A percentile compares a stretch with the other conserved stretches of the same genome.
Conservation (phyloP, 2,888 invertebrate genomes). For the Spialia ferax region DNA sequence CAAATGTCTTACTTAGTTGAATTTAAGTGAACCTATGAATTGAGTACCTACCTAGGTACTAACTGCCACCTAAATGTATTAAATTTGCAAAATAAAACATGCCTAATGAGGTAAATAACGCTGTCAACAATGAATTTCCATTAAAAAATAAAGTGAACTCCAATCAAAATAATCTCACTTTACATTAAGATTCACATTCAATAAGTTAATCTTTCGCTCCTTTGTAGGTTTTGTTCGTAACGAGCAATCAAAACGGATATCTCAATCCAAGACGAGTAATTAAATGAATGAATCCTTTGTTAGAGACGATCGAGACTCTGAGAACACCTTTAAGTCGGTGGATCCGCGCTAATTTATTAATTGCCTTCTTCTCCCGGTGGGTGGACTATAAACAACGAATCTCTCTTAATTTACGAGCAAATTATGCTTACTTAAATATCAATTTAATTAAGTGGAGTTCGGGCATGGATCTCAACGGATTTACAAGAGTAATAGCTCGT, state of each 20-base stretch:
- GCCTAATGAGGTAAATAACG: too few relatives aligned
- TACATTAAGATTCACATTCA: too few relatives aligned
- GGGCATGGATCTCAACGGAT: slow-evolving; percentile 71
- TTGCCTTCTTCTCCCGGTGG: slow-evolving; percentile 74
- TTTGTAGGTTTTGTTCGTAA: slow-evolving; percentile 13
- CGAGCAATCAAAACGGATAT: slow-evolving; percentile 46
- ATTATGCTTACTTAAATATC: slow-evolving; percentile 87
- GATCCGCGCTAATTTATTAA: slow-evolving; percentile 85
- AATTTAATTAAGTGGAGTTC: slow-evolving; percentile 85
- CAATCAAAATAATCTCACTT: too few relatives aligned
- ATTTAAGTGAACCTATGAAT: too few relatives aligned
- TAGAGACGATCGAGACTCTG: slow-evolving; percentile 51
- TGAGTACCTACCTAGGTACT: too few relatives aligned
- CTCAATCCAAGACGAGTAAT: slow-evolving; percentile 61
- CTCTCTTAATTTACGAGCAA: slow-evolving; percentile 85
- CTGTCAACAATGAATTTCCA: too few relatives aligned
- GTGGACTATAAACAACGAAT: slow-evolving; percentile 80
- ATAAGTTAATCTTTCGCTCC: background rate
- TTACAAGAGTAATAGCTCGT: slow-evolving; percentile 65
- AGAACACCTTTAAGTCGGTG: slow-evolving; percentile 76
- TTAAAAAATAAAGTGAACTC: too few relatives aligned
- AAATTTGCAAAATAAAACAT: too few relatives aligned
- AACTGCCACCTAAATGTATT: too few relatives aligned
- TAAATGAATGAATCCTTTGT: slow-evolving; percentile 80
- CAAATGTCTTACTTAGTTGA: too few relatives aligned